phyloP scores from a whole-genome alignment of 1,140 invertebrate genomes.

The Papilio glaucus region DNA sequence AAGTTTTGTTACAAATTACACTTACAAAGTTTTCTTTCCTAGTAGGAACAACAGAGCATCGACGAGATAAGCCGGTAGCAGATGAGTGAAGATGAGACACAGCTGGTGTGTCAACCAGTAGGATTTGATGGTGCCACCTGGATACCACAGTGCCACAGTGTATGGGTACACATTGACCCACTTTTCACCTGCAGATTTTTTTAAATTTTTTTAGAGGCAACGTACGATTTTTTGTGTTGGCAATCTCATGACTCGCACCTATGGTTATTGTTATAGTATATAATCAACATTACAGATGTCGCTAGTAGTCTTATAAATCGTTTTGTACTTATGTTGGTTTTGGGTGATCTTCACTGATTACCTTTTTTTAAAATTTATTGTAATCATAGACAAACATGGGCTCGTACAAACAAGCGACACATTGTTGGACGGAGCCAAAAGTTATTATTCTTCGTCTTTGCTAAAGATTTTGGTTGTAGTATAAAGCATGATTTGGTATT shows the following conservation, averaged over 20 bases:
- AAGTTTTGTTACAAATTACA: slow-evolving; percentile 44
- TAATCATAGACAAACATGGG: too few relatives aligned
- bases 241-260: too few relatives aligned
- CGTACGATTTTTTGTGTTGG: background rate
- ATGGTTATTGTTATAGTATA: too few relatives aligned
- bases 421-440: too few relatives aligned
- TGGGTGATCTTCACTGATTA: too few relatives aligned
- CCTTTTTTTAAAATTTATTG: too few relatives aligned
- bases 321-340: too few relatives aligned
- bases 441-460: background rate
- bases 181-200: slow-evolving; percentile 68
- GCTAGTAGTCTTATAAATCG: too few relatives aligned
- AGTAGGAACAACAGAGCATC: slow-evolving; percentile 87
- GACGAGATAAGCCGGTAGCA: slow-evolving; percentile 91
- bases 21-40: slow-evolving; percentile 92
- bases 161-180: slow-evolving; percentile 85
- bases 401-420: too few relatives aligned
- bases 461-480: too few relatives aligned
- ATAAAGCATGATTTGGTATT: too few relatives aligned
- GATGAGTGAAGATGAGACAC: slow-evolving; percentile 89
- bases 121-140: slow-evolving; percentile 89
- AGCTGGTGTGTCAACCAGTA: slow-evolving; percentile 88
- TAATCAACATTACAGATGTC: too few relatives aligned
- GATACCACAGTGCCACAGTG: slow-evolving; percentile 90
- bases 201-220: background rate